Evolutionary conservation across 2,888 invertebrate genomes (phyloP).

Genomic region (Nemotelus nigrinus): DNA sequence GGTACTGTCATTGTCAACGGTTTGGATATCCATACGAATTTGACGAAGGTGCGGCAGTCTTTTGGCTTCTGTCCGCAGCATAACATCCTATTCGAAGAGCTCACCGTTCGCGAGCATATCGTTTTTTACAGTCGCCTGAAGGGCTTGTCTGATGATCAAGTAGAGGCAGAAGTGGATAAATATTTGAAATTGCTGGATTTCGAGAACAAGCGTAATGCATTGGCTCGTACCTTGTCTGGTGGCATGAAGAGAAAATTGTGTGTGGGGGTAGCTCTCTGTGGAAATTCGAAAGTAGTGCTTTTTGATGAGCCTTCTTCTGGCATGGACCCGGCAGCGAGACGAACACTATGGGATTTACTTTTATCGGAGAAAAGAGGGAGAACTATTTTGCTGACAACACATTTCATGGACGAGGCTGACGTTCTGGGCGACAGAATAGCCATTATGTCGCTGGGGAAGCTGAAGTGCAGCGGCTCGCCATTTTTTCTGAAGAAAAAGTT

Average conservation of each 20-base stretch:
- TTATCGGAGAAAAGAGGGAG: conserved; percentile 77
- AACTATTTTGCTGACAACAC: conserved; percentile 83
- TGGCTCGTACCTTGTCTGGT: conserved; percentile 70
- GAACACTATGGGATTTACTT: conserved; percentile 85
- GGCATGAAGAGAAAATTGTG: conserved; percentile 78
- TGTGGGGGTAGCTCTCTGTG: conserved; percentile 78
- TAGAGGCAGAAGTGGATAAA: conserved; percentile 69
- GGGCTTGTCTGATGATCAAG: conserved; percentile 67
- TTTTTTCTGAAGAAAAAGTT: conserved; percentile 85
- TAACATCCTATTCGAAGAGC: conserved; percentile 80
- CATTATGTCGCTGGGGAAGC: conserved; percentile 83
- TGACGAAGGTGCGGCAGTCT: conserved; percentile 71
- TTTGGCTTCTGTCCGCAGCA: conserved; percentile 84
- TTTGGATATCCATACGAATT: conserved; percentile 71
- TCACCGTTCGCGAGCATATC: conserved; percentile 83
- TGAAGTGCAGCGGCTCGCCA: conserved; percentile 84
- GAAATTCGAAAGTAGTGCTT: conserved; percentile 74
- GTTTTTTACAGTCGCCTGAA: conserved; percentile 80
- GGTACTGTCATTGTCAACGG: conserved; percentile 77
- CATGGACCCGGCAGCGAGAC: conserved; percentile 85
- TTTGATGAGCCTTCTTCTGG: conserved; percentile 80
- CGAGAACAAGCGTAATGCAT: conserved; percentile 69
- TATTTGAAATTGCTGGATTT: conserved; percentile 72
- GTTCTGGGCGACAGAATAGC: conserved; percentile 86
- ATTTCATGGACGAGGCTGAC: conserved; percentile 94